These are phyloP conservation scores for Beaufortia kweichowensis DNA, from an alignment of 2,113 vertebrate species.

Conservation along the genomic window DNA sequence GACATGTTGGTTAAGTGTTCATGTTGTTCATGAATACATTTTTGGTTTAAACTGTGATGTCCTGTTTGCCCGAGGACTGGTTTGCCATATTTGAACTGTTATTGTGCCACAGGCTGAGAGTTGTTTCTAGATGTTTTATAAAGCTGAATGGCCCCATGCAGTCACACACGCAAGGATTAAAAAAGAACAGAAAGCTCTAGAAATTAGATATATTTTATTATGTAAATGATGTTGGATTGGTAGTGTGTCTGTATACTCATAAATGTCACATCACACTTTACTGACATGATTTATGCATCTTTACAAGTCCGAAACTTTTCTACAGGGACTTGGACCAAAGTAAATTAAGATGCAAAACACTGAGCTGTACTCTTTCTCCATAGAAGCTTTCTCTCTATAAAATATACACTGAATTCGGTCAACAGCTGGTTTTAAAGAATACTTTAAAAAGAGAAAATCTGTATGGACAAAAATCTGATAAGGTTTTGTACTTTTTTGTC, in stretches of 20 bases:
- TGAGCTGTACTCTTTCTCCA: neutral
- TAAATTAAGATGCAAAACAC: neutral
- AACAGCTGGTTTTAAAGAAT: neutral
- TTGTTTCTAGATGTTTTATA: neutral
- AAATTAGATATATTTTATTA: neutral
- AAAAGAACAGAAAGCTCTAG: neutral
- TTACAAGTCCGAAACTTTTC: slow-evolving; percentile 19
- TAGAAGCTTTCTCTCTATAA: neutral
- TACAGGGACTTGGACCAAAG: slow-evolving; percentile 1
- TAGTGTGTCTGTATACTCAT: neutral
- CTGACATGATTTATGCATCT: neutral
- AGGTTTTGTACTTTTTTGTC: neutral
- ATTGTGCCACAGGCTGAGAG: neutral
- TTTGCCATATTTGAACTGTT: neutral
- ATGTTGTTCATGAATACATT: neutral
- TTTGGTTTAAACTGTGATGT: slow-evolving; percentile 12
- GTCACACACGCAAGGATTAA: neutral
- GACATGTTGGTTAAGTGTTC: slow-evolving; percentile 27
- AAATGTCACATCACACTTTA: neutral
- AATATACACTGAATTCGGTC: neutral
- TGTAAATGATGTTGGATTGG: neutral
- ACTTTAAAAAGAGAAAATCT: neutral
- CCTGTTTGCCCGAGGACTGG: slow-evolving; percentile 2
- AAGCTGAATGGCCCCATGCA: neutral
- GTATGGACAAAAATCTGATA: neutral